Evolutionary conservation across 2,113 vertebrate genomes (phyloP), one percentile per base, ranked within the genome.

Genomic region (Nannospalax galili): DNA sequence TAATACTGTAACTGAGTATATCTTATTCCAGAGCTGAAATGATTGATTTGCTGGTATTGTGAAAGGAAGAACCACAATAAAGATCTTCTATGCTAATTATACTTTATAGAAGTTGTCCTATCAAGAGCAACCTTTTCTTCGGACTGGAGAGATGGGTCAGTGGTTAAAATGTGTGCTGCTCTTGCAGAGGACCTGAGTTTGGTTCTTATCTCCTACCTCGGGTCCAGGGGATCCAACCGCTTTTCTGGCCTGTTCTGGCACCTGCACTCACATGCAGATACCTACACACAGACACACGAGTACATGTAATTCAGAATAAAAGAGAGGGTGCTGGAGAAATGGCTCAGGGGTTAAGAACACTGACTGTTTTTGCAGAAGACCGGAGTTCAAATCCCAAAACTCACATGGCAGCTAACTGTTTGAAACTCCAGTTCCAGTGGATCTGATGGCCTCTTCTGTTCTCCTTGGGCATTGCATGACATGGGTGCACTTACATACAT

Each of bases 21-120:
- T 78, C 17, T 95, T 90, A 73, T 73, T 94, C n/a, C 62, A 77
- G 84, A 96, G 80, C 32, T 79, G 52, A 93, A 72, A 42, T 78
- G 81, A 81, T 90, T 75, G 60, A 73, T 62, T 89, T 82, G 58
- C 80, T 92, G 15, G 32, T 90, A 26, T n/a, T 87, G 24, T 91
- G 85, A 95, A 77, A 92, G 79, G 37, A 40, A 84, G 62, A 95
- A 58, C 86, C 37, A 60, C 58, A 35, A 32, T 64, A 84, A 94
- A 79, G 28, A 35, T 16, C 32, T 69, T 73, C 40, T 93, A 62
- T 80, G 37, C 37, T 91, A 93, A 92, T 84, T 85, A 69, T 56
- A 64, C 79, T 72, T 87, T 92, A 52, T 48, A 86, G 70, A 89
- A 70, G 72, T 92, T 93, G 72, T 32, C 14, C 64, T 95, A 26